Percentiles rank a stretch among this genome's conserved stretches.
phyloP scores from a whole-genome alignment of 2,888 invertebrate genomes.

The Vannuccia rotundouncinata region DNA sequence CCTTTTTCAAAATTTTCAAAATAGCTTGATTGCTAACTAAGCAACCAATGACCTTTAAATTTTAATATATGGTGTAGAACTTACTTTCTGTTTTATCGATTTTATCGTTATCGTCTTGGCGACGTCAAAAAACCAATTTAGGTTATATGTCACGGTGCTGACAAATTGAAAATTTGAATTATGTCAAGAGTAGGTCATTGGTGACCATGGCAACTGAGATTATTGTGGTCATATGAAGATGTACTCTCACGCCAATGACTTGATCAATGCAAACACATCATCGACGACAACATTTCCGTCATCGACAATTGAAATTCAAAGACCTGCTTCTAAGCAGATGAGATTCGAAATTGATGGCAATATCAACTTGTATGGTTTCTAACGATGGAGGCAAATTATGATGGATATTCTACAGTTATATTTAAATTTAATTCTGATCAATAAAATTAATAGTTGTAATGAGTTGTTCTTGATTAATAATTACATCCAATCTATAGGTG shows the following conservation, averaged over 20 bases:
- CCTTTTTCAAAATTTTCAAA: background rate
- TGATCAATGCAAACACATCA: conserved; percentile 9
- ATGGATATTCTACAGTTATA: background rate
- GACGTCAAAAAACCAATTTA: no score
- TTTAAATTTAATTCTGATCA: conserved; percentile 20
- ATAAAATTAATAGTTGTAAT: conserved; percentile 25
- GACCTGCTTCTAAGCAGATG: conserved; percentile 16
- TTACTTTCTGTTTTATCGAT: no score
- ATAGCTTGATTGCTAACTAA: background rate
- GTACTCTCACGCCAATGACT: no score
- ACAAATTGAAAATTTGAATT: no score
- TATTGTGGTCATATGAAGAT: background rate
- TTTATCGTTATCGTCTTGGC: no score
- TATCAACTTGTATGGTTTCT: conserved; percentile 21
- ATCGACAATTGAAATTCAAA: conserved; percentile 16
- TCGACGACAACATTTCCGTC: background rate
- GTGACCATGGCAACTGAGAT: background rate
- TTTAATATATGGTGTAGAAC: no score
- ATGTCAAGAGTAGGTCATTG: no score
- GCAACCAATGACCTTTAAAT: no score
- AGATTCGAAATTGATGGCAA: conserved; percentile 18
- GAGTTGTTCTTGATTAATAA: conserved; percentile 23
- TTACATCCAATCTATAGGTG: conserved; percentile 26
- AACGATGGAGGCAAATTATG: conserved; percentile 24
- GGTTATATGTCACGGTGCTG: no score